Conservation (phyloP, 2,888 invertebrate species). For the Nemapogon koenigi region DNA sequence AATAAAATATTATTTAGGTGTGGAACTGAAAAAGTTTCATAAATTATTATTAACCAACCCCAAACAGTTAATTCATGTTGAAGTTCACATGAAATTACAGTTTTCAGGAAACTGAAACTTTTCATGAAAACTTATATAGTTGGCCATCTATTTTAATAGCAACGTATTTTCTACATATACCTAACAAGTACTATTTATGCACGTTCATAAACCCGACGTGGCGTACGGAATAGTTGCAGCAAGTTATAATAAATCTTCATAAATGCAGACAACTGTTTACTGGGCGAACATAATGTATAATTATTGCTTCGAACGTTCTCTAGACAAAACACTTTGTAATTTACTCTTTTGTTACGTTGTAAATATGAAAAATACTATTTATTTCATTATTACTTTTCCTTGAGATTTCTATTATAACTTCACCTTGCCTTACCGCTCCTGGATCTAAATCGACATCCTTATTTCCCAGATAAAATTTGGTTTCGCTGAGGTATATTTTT, state of each 20-base stretch:
- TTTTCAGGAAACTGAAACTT: too few relatives aligned
- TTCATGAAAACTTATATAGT: slow-evolving; percentile 7
- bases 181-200: slow-evolving; percentile 1
- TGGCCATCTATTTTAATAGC: slow-evolving; percentile 8
- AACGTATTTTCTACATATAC: slow-evolving; percentile 2
- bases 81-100: slow-evolving; percentile 1
- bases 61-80: too few relatives aligned
- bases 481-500: too few relatives aligned
- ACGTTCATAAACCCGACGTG: slow-evolving; percentile 1
- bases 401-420: too few relatives aligned
- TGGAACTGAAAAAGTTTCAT: too few relatives aligned
- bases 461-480: too few relatives aligned
- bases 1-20: too few relatives aligned
- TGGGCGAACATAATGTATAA: slow-evolving; percentile 3
- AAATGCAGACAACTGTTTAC: slow-evolving; percentile 5
- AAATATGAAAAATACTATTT: too few relatives aligned
- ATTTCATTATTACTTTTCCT: too few relatives aligned
- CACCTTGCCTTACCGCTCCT: too few relatives aligned
- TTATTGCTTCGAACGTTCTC: neutral
- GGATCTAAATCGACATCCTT: too few relatives aligned
- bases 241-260: slow-evolving; percentile 9
- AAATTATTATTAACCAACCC: too few relatives aligned
- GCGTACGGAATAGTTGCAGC: slow-evolving; percentile 6
- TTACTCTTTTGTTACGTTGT: neutral
- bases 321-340: neutral